Conservation (phyloP, 1,140 invertebrate species). For the Hyposmocoma kahamanoa region DNA sequence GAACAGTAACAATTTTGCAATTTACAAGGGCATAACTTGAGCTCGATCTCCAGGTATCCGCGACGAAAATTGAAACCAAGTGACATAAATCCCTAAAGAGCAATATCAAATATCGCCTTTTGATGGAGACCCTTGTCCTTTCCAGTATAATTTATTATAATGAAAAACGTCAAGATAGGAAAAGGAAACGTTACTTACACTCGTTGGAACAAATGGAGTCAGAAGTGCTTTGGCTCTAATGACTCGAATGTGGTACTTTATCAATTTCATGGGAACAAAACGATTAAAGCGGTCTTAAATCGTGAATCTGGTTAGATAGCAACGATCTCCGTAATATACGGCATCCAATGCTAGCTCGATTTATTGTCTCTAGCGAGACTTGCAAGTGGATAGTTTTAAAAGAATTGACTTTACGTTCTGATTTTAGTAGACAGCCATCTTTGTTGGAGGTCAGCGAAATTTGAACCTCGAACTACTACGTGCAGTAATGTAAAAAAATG, state of each 20-base stretch:
- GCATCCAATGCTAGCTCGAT: slow-evolving; percentile 27
- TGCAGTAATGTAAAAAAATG: too few species aligned
- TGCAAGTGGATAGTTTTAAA: slow-evolving; percentile 23
- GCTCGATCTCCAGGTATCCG: slow-evolving; percentile 18
- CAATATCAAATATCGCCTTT: slow-evolving; percentile 41
- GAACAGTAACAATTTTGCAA: too few species aligned
- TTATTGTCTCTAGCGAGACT: slow-evolving; percentile 28
- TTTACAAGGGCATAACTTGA: too few species aligned
- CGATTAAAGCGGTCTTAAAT: slow-evolving; percentile 46
- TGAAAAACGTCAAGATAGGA: slow-evolving; percentile 16
- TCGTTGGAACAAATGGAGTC: not conserved
- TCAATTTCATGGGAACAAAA: slow-evolving; percentile 43
- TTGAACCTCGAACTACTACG: too few species aligned
- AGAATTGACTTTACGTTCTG: slow-evolving; percentile 3
- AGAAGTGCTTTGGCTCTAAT: not conserved
- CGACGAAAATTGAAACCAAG: slow-evolving; percentile 39
- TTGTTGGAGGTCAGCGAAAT: too few species aligned
- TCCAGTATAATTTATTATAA: slow-evolving; percentile 30
- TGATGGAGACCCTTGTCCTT: slow-evolving; percentile 25
- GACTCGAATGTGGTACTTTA: slow-evolving; percentile 27
- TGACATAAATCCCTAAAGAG: slow-evolving; percentile 46
- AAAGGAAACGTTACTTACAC: slow-evolving; percentile 6
- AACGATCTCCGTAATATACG: slow-evolving; percentile 39
- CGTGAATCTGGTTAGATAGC: slow-evolving; percentile 46
- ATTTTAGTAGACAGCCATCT: too few species aligned